Percentiles rank a stretch among this genome's conserved stretches.
These are phyloP conservation scores for Pantherophis guttatus DNA, from an alignment of 2,113 vertebrate genomes.

Conservation along the genomic window DNA sequence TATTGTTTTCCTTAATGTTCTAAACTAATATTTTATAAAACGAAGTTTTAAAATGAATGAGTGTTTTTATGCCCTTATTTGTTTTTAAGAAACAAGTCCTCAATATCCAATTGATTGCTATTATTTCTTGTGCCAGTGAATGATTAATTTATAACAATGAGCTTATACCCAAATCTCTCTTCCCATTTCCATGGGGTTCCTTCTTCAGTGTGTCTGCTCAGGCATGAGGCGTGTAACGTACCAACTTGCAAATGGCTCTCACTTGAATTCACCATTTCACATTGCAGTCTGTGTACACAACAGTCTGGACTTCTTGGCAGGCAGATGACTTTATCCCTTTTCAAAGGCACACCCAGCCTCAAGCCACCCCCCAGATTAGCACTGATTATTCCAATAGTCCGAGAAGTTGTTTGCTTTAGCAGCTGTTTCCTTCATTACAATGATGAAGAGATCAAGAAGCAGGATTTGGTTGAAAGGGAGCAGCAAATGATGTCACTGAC, in stretches of 20 bases:
- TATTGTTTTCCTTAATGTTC: neutral
- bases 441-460: neutral
- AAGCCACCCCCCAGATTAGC: neutral
- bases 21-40: neutral
- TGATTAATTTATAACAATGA: neutral
- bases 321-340: accelerated
- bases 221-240: neutral
- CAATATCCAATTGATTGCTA: neutral
- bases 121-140: neutral
- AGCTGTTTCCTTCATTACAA: neutral
- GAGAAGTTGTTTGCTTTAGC: neutral
- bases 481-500: conserved; percentile 14
- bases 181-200: neutral
- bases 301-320: neutral
- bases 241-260: neutral
- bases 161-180: neutral
- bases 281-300: neutral
- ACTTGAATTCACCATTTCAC: neutral
- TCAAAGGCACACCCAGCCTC: neutral
- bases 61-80: neutral
- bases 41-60: neutral
- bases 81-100: neutral
- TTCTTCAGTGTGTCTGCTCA: neutral
- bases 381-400: neutral
- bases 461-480: conserved; percentile 15